phyloP scores from a whole-genome alignment of 37 sponge, comb jelly and placozoan genomes.

The Aphrocallistes beatrix region DNA sequence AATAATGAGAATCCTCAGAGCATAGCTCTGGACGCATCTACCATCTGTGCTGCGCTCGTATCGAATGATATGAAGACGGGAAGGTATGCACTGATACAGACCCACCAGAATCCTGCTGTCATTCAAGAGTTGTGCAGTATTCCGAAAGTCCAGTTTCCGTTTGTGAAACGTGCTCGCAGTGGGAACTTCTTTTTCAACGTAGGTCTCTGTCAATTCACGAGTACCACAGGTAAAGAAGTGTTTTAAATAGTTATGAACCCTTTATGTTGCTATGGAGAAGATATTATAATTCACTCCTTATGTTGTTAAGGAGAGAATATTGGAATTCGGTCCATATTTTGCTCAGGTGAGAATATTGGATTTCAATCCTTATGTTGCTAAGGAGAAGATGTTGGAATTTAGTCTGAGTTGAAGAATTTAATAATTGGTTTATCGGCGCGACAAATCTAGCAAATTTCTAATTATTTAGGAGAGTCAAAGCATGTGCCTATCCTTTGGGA shows the following conservation, averaged over 20 bases:
- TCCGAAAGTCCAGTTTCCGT: not conserved
- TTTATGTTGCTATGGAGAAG: too few species aligned
- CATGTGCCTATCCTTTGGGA: not conserved
- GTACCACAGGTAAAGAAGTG: not conserved
- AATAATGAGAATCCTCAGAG: constrained; percentile 7
- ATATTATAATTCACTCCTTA: too few species aligned
- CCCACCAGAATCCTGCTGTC: not conserved
- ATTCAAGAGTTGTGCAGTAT: not conserved
- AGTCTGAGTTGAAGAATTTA: too few species aligned
- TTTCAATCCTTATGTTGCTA: too few species aligned
- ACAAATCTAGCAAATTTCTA: too few species aligned
- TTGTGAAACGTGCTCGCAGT: not conserved
- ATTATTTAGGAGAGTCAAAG: not conserved
- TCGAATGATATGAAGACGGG: not conserved
- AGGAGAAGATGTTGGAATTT: too few species aligned
- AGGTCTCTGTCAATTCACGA: not conserved
- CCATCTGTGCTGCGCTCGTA: not conserved
- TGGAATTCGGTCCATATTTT: too few species aligned
- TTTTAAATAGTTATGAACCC: too few species aligned
- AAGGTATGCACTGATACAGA: not conserved
- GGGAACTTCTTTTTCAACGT: constrained; percentile 12
- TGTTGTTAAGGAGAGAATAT: too few species aligned
- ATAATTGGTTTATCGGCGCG: too few species aligned
- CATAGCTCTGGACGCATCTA: not conserved
- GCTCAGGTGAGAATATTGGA: too few species aligned